Evolutionary conservation across 1,140 invertebrate species (phyloP), one percentile per base, ranked within the genome.

Genomic region (Dufourea novaeangliae): DNA sequence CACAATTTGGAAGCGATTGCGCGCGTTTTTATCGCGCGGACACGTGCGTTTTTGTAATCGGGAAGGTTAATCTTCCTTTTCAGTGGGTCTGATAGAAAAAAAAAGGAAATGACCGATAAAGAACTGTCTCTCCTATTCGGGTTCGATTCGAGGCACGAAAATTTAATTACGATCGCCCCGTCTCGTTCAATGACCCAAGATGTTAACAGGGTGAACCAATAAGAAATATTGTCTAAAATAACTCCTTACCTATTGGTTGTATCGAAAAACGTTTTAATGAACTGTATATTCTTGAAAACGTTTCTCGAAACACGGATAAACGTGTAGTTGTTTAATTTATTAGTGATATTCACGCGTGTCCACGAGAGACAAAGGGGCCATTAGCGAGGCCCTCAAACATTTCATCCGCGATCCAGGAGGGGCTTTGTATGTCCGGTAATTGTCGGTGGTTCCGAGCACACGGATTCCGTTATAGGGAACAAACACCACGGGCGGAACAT

Each of bases 301-400:
- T n/a, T n/a, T n/a, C n/a, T n/a, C n/a, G n/a, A n/a, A n/a, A n/a
- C n/a, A n/a, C n/a, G n/a, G n/a, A n/a, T n/a, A n/a, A n/a, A n/a
- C n/a, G n/a, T n/a, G n/a, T n/a, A n/a, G 29, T 52, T 22, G 81
- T 71, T 82, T 73, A 78, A 66, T 82, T 78, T 66, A 78, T 82
- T 61, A 59, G 67, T 63, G 37, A 67, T n/a, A n/a, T 29, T 59
- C 63, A 29, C 62, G 71, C 57, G 67, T 37, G 27, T 41, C 34
- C 20, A n/a, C 54, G 37, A 63, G 27, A 70, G 69, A 83, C 75
- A 82, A 83, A 82, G 75, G 59, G 12, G 29, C 69, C 67, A 79
- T 83, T 82, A 82, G 69, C 10, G 10, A 17, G n/a, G n/a, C n/a
- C n/a, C n/a, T n/a, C n/a, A n/a, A 29, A 44, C 56, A 34, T 73